Base-by-base conservation (phyloP, 2,888 invertebrate species). In the Drosophila birchii region DNA sequence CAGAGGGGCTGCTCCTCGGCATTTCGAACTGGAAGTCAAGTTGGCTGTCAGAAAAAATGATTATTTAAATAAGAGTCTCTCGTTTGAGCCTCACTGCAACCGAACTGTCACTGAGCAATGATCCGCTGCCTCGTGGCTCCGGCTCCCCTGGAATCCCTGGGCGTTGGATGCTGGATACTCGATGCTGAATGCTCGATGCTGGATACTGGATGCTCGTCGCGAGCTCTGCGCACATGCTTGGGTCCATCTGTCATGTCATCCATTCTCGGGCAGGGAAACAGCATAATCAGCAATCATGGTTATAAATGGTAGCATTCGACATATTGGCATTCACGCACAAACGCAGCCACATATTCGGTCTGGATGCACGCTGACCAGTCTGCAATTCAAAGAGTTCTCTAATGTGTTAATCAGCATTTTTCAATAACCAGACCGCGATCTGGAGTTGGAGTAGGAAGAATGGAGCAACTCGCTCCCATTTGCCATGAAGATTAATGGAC, bases 11-110 rank as follows among this genome's bases (percentile, higher is more conserved):
- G 62, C 62, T 53, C 44, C 41, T 32, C 70, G 76, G 82, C 75
- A 83, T 80, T 86, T 88, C 88, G 92, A 92, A 91, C 92, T 92
- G 92, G 92, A 92, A 92, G 92, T 92, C 92, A 91, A 91, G 90
- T 91, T 87, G 88, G 85, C 88, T 91, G 92, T 92, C 92, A 92
- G 80, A 90, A 88, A 88, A 90, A 90, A 90, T 91, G 91, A 91
- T 91, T 90, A 91, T 90, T 90, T 90, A 91, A 90, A 90, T 90
- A 89, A 87, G 86, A 87, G 86, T 80, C 70, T 83, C 81, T 81
- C 79, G 76, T 80, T 86, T 77, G 88, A 85, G 87, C 78, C 61
- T 68, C 73, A 69, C 81, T 84, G 89, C 88, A 89, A 87, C 88
- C 76, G 89, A 87, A 89, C 86, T 86, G 86, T 89, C 86, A 89